Conservation (phyloP, 2,113 vertebrate genomes). For the Ptilonorhynchus violaceus region DNA sequence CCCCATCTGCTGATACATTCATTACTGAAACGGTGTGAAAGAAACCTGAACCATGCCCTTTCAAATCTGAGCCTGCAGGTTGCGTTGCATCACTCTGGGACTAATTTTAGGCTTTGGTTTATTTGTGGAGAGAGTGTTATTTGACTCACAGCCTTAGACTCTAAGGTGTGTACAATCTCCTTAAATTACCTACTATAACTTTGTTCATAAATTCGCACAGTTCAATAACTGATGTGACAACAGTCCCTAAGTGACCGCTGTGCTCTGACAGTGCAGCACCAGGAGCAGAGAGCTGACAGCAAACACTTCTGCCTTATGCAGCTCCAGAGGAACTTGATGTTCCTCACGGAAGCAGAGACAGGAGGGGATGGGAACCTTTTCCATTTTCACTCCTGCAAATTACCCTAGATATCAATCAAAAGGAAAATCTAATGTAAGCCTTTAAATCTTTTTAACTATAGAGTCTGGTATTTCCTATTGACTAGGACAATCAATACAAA, state of each 20-base stretch:
- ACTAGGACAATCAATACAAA: not conserved
- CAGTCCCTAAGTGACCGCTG: not conserved
- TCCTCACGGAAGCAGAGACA: not conserved
- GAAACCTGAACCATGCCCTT: not conserved
- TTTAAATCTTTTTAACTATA: not conserved
- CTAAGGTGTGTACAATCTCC: not conserved
- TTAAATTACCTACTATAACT: not conserved
- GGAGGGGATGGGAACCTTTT: not conserved
- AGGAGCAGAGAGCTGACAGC: not conserved
- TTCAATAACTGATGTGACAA: not conserved
- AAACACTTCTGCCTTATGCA: not conserved
- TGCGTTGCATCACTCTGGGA: not conserved
- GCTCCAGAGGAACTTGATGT: not conserved
- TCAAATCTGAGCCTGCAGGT: not conserved
- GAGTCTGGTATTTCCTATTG: not conserved
- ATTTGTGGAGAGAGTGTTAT: not conserved
- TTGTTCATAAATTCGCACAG: not conserved
- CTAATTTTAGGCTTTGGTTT: not conserved
- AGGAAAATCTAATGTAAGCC: conserved; percentile 1
- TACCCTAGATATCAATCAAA: not conserved
- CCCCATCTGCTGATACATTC: not conserved
- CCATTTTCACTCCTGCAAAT: not conserved
- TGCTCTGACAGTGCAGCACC: not conserved
- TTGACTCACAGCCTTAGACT: not conserved
- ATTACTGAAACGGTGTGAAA: not conserved